Evolutionary conservation across 2,113 vertebrate genomes (phyloP).

Genomic region (Ailurus styani): DNA sequence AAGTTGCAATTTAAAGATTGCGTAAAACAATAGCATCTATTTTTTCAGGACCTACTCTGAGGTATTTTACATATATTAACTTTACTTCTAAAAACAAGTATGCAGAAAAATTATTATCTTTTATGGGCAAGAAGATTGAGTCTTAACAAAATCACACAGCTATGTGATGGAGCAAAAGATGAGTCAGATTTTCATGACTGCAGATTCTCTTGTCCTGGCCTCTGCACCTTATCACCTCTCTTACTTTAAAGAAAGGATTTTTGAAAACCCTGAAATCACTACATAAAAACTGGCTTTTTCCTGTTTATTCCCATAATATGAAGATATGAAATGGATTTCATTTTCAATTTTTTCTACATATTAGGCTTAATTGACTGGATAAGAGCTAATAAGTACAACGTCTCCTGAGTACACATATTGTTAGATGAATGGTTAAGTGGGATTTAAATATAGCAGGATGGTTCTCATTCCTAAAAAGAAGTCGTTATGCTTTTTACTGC

Average conservation of each 20-base stretch:
- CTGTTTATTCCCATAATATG: not conserved
- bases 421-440: not conserved
- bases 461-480: not conserved
- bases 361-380: not conserved
- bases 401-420: not conserved
- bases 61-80: not conserved
- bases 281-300: not conserved
- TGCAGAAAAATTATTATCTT: not conserved
- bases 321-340: not conserved
- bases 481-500: not conserved
- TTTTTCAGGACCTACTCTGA: not conserved
- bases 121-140: not conserved
- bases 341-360: not conserved
- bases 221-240: not conserved
- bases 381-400: not conserved
- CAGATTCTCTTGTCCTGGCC: not conserved
- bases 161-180: not conserved
- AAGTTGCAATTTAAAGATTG: not conserved
- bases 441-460: not conserved
- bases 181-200: not conserved
- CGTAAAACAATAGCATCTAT: not conserved
- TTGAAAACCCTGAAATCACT: not conserved
- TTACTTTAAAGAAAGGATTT: not conserved
- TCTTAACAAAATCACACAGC: not conserved
- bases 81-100: not conserved